A percentile compares a stretch with the other conserved stretches of the same genome.
These are phyloP conservation scores for Dicyrtoma fusca DNA, from an alignment of 2,888 invertebrate genomes.

Conservation along the genomic window DNA sequence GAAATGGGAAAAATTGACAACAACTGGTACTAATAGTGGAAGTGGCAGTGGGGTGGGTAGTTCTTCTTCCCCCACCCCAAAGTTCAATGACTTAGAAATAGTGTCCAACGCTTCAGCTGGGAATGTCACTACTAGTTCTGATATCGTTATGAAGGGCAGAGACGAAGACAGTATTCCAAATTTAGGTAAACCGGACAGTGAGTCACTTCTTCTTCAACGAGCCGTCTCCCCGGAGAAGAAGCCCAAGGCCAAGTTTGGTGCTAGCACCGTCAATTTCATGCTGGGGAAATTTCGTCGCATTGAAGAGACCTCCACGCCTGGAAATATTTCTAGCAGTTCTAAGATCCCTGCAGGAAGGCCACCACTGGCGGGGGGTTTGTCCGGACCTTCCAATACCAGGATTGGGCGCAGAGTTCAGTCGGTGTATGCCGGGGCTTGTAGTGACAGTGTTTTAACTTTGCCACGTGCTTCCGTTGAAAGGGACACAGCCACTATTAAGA, in stretches of 20 bases:
- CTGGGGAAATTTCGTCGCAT: slow-evolving; percentile 74
- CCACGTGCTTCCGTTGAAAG: slow-evolving; percentile 12
- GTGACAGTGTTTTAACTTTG: slow-evolving; percentile 55
- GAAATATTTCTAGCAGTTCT: background rate
- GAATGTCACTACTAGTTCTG: background rate
- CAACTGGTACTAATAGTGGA: background rate
- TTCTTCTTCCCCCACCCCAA: too few relatives aligned
- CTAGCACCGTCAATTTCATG: slow-evolving; percentile 74
- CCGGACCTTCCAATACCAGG: slow-evolving; percentile 2
- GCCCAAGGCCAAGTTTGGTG: slow-evolving; percentile 44
- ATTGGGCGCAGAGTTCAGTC: slow-evolving; percentile 55
- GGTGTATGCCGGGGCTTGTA: slow-evolving; percentile 56
- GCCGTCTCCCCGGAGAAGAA: slow-evolving; percentile 54
- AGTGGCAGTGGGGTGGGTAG: background rate
- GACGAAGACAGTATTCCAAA: background rate
- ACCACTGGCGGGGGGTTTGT: slow-evolving; percentile 30
- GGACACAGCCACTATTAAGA: too few relatives aligned
- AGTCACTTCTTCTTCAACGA: slow-evolving; percentile 50
- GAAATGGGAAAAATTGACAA: slow-evolving; percentile 66
- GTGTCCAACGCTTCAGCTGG: background rate
- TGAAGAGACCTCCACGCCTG: slow-evolving; percentile 55
- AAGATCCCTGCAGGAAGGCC: slow-evolving; percentile 49
- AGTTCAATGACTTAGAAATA: background rate
- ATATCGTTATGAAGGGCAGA: background rate
- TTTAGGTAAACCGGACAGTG: slow-evolving; percentile 35